Evolutionary conservation across 2,113 vertebrate species (phyloP), one percentile per base, ranked within the genome.

Genomic region (Anolis carolinensis): DNA sequence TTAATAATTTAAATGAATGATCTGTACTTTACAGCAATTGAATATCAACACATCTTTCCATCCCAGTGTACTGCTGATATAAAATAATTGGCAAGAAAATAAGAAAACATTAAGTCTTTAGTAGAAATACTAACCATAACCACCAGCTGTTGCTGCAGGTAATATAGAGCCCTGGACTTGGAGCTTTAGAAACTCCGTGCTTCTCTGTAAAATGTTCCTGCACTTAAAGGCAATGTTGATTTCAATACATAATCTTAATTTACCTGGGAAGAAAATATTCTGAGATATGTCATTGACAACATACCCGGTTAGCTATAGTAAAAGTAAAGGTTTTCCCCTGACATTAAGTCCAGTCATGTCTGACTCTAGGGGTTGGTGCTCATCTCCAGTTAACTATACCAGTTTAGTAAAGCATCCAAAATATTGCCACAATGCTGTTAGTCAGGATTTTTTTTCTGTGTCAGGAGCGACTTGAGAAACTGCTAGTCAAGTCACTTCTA

Each of bases 181-280:
- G 85, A 73, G 23, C 30, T 50, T 8, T 7, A 80, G 4, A 59
- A 3, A 36, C 23, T 10, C 36, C 39, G 72, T 81, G 55, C 14
- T 62, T 13, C 62, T 74, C 5, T 63, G 23, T n/a, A n/a, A 59
- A 80, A 9, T 74, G 16, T 27, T 71, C 67, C 11, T 34, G 25
- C 44, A 34, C 27, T 55, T 39, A n/a, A n/a, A 18, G 11, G 36
- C n/a, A 83, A 74, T 18, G 65, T 72, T 71, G 68, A 79, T 91
- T 5, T 74, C 39, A 79, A 89, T 86, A 86, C 65, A 7, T 44
- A 70, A 84, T 78, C 2, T 70, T 93, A 89, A 72, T 48, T 74
- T 91, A 78, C 76, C 72, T 21, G 36, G 85, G 62, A 86, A 87
- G 82, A 50, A 82, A 32, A 83, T 79, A 79, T 62, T 62, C 21